Conservation (phyloP, 2,797 vertebrate genomes). For the Mionectes olivaceus region DNA sequence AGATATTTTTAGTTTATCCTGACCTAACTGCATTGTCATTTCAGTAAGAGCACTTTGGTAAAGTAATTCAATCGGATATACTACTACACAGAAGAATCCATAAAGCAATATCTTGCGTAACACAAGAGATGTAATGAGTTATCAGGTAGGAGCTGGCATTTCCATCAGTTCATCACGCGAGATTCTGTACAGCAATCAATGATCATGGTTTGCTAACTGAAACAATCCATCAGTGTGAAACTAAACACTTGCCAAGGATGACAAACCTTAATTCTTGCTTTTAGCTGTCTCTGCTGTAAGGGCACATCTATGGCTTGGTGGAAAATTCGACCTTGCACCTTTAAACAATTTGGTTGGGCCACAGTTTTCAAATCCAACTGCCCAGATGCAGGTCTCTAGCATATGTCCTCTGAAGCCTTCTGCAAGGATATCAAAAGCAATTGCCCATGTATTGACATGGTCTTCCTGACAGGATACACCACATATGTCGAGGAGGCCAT, state of each 20-base stretch:
- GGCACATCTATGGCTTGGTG: background rate
- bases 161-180: background rate
- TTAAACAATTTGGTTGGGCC: background rate
- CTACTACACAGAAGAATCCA: background rate
- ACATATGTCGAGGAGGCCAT: background rate
- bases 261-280: background rate
- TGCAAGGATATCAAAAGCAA: background rate
- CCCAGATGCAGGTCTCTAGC: background rate
- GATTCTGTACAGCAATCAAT: background rate
- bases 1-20: slow-evolving; percentile 65
- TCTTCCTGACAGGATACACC: background rate
- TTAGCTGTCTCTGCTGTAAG: background rate
- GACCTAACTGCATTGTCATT: slow-evolving; percentile 44
- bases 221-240: background rate
- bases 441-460: fast-evolving
- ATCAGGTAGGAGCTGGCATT: background rate
- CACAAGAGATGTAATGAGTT: background rate
- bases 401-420: background rate
- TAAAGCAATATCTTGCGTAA: background rate
- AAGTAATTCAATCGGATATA: background rate
- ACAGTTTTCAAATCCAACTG: background rate
- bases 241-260: background rate
- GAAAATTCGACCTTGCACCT: background rate
- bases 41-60: slow-evolving; percentile 9
- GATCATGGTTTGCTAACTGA: background rate